phyloP scores from a whole-genome alignment of 2,113 vertebrate genomes.

The Tinamus guttatus region DNA sequence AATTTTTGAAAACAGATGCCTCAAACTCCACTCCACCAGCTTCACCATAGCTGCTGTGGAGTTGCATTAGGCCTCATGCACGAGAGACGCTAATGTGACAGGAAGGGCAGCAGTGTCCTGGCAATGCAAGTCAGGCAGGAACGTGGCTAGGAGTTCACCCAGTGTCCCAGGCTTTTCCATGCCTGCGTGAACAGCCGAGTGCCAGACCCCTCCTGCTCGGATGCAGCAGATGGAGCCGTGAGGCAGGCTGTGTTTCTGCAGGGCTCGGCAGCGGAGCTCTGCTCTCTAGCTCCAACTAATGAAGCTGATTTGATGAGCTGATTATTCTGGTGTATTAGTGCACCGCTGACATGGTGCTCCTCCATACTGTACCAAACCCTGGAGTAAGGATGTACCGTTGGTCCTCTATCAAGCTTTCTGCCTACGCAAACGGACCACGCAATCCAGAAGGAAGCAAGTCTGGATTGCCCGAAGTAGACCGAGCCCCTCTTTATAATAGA shows the following conservation, averaged over 20 bases:
- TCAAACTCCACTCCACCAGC: not conserved
- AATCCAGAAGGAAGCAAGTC: not conserved
- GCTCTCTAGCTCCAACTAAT: slow-evolving; percentile 57
- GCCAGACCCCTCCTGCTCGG: slow-evolving; percentile 57
- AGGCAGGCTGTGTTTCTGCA: slow-evolving; percentile 63
- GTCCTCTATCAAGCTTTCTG: slow-evolving; percentile 7
- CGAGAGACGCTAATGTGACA: not conserved
- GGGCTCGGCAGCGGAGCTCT: slow-evolving; percentile 58
- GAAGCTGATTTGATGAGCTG: slow-evolving; percentile 73
- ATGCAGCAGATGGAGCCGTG: slow-evolving; percentile 69
- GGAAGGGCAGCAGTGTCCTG: slow-evolving; percentile 12
- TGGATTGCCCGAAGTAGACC: not conserved
- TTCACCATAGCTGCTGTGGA: not conserved
- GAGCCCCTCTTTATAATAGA: slow-evolving; percentile 59
- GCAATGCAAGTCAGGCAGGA: slow-evolving; percentile 50
- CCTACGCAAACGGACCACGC: not conserved
- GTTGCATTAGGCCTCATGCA: not conserved
- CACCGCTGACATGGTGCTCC: slow-evolving; percentile 38
- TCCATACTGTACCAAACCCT: slow-evolving; percentile 33
- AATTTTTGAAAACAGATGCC: not conserved
- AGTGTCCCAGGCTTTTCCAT: slow-evolving; percentile 28
- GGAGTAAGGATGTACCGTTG: slow-evolving; percentile 22
- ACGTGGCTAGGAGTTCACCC: not conserved
- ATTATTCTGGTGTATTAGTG: slow-evolving; percentile 73
- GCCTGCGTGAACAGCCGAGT: slow-evolving; percentile 30